A percentile compares a stretch with the other conserved stretches of the same genome.
Conservation (phyloP, 2,113 vertebrate species). For the Struthidea cinerea region DNA sequence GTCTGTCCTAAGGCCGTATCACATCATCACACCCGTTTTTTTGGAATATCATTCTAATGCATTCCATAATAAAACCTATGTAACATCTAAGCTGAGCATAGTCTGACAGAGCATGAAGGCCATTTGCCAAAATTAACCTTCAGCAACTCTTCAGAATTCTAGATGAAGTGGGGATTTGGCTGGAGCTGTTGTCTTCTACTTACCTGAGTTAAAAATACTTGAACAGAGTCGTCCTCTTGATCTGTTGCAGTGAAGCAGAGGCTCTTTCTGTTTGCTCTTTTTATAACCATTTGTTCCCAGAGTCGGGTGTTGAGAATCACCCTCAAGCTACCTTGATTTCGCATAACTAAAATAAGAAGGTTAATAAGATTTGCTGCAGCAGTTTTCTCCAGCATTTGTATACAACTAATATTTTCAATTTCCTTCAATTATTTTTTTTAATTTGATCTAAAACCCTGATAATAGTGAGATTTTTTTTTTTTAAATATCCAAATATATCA, state of each 20-base stretch:
- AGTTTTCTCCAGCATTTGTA: not conserved
- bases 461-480: not conserved
- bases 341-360: constrained; percentile 76
- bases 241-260: constrained; percentile 79
- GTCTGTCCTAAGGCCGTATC: not conserved
- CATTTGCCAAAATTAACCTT: not conserved
- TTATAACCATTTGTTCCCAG: constrained; percentile 78
- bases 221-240: constrained; percentile 70
- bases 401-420: not conserved
- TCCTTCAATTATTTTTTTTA: not conserved
- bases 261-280: constrained; percentile 72
- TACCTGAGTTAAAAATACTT: constrained; percentile 83
- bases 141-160: not conserved
- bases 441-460: not conserved
- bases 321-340: constrained; percentile 81
- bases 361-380: not conserved
- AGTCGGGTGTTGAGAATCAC: constrained; percentile 83
- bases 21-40: not conserved
- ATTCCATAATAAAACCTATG: not conserved
- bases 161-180: not conserved
- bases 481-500: not conserved
- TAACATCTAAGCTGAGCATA: not conserved
- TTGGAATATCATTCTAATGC: not conserved
- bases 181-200: not conserved
- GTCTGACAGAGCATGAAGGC: not conserved